Evolutionary conservation across 2,888 invertebrate species (phyloP), one percentile per base, ranked within the genome.

Genomic region (Azorinus chamasolen): DNA sequence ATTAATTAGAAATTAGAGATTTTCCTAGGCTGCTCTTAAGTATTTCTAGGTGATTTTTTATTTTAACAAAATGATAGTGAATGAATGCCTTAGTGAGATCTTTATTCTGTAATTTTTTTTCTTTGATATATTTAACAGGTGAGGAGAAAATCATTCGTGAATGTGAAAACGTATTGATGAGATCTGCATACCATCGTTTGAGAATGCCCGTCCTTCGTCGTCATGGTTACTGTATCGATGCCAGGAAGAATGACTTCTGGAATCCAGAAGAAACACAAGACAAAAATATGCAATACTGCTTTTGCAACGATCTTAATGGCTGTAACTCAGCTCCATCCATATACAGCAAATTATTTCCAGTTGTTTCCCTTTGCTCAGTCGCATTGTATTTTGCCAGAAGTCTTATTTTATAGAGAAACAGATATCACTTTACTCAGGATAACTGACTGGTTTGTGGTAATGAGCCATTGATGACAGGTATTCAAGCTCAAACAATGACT

Each of bases 301-400:
- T 92, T 86, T 93, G 93, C 71, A 92, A 93, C 79, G 93, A 93
- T 68, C 91, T 88, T 87, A 91, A 92, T 65, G 93, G 92, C 16
- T 93, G 93, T 78, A 93, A 93, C 79, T 72, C 86, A 10, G 91
- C 87, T 3, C 45, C 69, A 4, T 58, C 48, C 32, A 5, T 80
- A 1, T 57, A 46, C 45, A 51, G 48, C 25, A 73, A 32, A 24
- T 45, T 69, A 25, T 27, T 73, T 22, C 73, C 80, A 58, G 55
- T 75, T 43, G 18, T 71, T 50, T 74, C 79, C 58, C 66, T 75
- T 73, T 66, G 74, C 57, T 46, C 70, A 20, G 37, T 57, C 27
- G 14, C 66, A 22, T 18, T 68, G 20, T 50, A 50, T 37, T 8
- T 61, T 12, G 53, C 58, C 3, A 63, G 51, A 41, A 39, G 41